phyloP scores from a whole-genome alignment of 2,113 vertebrate species.

The Promerops cafer region DNA sequence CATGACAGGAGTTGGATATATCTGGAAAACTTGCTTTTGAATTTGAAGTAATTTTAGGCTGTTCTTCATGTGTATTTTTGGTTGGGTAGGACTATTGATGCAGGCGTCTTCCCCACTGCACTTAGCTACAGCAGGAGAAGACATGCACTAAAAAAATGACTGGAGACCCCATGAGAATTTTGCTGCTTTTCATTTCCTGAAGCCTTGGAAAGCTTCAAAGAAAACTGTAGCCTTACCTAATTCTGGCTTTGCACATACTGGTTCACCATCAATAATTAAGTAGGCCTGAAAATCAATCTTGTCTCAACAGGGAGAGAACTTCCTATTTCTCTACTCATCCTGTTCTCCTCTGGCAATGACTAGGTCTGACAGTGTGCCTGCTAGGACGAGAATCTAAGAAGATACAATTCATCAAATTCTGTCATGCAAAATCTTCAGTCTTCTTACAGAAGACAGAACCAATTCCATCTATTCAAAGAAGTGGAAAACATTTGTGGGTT shows the following conservation, averaged over 20 bases:
- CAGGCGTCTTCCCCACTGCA: not conserved
- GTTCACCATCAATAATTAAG: not conserved
- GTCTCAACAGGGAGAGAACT: not conserved
- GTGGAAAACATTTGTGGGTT: slow-evolving; percentile 34
- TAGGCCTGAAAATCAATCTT: slow-evolving; percentile 1
- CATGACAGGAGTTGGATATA: not conserved
- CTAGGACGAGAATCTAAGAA: slow-evolving; percentile 25
- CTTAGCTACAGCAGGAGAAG: not conserved
- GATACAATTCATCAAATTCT: slow-evolving; percentile 25
- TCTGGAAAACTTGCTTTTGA: not conserved
- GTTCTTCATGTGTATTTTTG: not conserved
- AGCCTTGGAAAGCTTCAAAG: not conserved
- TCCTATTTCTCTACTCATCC: not conserved
- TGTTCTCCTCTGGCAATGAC: not conserved
- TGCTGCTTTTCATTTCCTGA: not conserved
- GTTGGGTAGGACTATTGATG: not conserved
- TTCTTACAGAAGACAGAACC: slow-evolving; percentile 40
- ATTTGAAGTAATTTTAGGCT: not conserved
- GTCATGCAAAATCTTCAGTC: slow-evolving; percentile 39
- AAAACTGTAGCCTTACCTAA: not conserved
- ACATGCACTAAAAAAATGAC: not conserved
- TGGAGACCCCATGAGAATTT: not conserved
- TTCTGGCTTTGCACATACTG: not conserved
- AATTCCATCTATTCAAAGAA: slow-evolving; percentile 25
- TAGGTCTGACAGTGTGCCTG: slow-evolving; percentile 21